These are phyloP conservation scores for Sterna hirundo DNA, from an alignment of 2,113 vertebrate genomes.

Conservation along the genomic window DNA sequence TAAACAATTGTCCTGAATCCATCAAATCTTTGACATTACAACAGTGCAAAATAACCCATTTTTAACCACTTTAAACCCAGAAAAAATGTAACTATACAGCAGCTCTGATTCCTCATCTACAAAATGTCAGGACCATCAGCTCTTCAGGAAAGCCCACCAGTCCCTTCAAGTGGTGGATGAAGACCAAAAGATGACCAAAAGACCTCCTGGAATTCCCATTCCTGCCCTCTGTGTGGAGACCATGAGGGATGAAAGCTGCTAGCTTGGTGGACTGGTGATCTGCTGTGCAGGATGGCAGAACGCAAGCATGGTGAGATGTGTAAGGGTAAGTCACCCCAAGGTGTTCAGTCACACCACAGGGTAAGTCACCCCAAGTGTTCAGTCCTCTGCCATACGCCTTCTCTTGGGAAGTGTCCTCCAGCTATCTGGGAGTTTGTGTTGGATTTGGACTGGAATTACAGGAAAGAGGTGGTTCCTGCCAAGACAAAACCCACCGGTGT, in stretches of 20 bases:
- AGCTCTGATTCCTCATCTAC: neutral
- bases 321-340: neutral
- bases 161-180: neutral
- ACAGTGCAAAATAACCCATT: neutral
- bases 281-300: neutral
- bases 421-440: neutral
- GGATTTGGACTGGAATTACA: neutral
- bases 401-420: neutral
- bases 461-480: neutral
- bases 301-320: accelerated
- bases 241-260: neutral
- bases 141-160: neutral
- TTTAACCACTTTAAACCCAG: conserved; percentile 1
- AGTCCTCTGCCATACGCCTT: neutral
- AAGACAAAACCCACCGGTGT: neutral
- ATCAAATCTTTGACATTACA: neutral
- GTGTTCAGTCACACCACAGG: accelerated
- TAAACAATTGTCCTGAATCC: neutral
- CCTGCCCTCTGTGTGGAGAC: neutral
- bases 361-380: accelerated
- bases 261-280: neutral
- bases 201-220: neutral
- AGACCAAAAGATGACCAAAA: neutral
- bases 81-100: neutral
- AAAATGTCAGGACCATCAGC: accelerated